Percentiles rank a stretch among this genome's conserved stretches.
phyloP scores from a whole-genome alignment of 1,140 invertebrate genomes.

The Drosophila eugracilis region DNA sequence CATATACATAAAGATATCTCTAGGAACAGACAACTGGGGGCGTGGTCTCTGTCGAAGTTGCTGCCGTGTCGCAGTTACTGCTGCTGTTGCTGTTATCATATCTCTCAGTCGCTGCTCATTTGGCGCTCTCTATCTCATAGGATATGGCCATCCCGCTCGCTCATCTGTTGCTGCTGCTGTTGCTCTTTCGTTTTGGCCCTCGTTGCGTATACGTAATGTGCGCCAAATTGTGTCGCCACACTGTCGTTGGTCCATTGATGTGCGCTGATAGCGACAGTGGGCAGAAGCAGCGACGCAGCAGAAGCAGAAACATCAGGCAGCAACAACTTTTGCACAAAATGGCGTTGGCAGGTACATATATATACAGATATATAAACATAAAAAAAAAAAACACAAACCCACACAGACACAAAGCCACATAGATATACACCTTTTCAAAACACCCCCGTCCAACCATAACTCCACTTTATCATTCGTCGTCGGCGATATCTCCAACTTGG shows the following conservation, averaged over 20 bases:
- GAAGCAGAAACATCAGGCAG: constrained; percentile 27
- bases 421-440: constrained; percentile 3
- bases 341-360: constrained; percentile 51
- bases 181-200: constrained; percentile 67
- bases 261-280: constrained; percentile 74
- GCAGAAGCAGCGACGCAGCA: constrained; percentile 31
- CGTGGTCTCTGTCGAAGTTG: constrained; percentile 48
- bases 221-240: constrained; percentile 80
- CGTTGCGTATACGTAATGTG: constrained; percentile 68
- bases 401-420: constrained; percentile 4
- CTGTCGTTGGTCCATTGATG: constrained; percentile 77
- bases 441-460: neutral
- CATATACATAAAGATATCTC: neutral
- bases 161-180: constrained; percentile 46
- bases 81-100: constrained; percentile 37
- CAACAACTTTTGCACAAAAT: constrained; percentile 59
- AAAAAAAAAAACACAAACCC: neutral
- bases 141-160: constrained; percentile 64
- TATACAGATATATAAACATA: neutral
- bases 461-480: constrained; percentile 51
- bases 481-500: constrained; percentile 33
- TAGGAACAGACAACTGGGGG: constrained; percentile 27
- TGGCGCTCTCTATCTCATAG: constrained; percentile 67
- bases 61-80: constrained; percentile 8
- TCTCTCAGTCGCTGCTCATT: constrained; percentile 65